These are phyloP conservation scores for Procavia capensis DNA, from an alignment of 2,113 vertebrate species.

Conservation along the genomic window DNA sequence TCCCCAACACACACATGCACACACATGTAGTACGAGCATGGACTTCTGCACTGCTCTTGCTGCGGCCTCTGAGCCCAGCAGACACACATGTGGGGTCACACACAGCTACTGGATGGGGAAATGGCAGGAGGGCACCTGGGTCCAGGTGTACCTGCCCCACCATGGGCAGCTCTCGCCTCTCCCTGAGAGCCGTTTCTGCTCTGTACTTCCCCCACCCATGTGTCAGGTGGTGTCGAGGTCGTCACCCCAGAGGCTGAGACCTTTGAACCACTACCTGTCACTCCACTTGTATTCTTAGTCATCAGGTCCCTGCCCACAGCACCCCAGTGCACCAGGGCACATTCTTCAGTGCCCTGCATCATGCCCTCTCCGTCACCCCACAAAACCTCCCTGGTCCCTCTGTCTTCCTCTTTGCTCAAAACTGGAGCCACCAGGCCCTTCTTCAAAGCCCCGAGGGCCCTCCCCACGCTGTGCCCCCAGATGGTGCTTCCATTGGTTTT, in stretches of 20 bases:
- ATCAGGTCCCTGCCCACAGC: neutral
- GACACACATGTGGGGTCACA: no score
- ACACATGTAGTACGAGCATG: neutral
- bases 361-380: neutral
- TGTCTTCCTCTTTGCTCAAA: neutral
- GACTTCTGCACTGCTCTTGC: neutral
- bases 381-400: accelerated
- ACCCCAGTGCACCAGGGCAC: neutral
- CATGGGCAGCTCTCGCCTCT: neutral
- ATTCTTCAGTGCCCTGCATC: neutral
- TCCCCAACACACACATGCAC: neutral
- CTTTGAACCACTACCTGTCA: neutral
- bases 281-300: neutral
- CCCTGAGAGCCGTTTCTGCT: neutral
- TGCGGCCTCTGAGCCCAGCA: neutral
- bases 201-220: neutral
- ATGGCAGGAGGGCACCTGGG: neutral
- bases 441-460: neutral
- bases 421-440: neutral
- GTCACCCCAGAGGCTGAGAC: neutral
- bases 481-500: neutral
- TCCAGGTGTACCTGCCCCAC: neutral
- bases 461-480: neutral
- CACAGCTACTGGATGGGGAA: neutral
- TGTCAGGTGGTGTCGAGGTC: neutral